Base-by-base conservation (phyloP, 2,888 invertebrate genomes). In the Macrophya annulata region DNA sequence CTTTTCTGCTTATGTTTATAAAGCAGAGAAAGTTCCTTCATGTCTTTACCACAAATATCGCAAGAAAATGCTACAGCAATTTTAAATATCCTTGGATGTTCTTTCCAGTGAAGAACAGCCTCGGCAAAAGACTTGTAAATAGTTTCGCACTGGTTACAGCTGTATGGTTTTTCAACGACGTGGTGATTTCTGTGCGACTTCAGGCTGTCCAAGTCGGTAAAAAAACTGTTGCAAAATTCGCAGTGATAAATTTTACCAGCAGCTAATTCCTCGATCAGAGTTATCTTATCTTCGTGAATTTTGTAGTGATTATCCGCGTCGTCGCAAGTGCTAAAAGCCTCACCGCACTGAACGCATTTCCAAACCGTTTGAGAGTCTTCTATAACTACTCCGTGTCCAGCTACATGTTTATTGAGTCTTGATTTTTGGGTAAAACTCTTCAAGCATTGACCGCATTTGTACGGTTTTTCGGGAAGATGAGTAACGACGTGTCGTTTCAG, bases 181-280 rank as follows among this genome's bases (percentile, higher is more conserved):
- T 95, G 95, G 25, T 89, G 91, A 82, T 92, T 90, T 86, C 94
- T 94, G 87, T 95, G 95, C 55, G 89, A 88, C 15, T 94, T 89
- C 48, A 96, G 89, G 71, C 93, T 92, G 0, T 93, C 93, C 72
- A 94, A 94, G 77, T 95, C 95, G 0, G 94, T 94, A 88, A 95
- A 96, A 0, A 95, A 94, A 68, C 94, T 94, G 88, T 95, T 95
- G 88, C 96, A 96, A 89, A 95, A 96, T 90, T 96, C 96, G 87
- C 96, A 96, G 89, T 96, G 95, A 48, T 95, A 91, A 6, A 95
- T 92, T 87, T 88, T 92, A 88, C 90, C 87, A 0, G 88, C 86
- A 5, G 87, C 74, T 8, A 90, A 45, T 76, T 91, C 89, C 45
- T 91, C 90, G 48, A 90, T 90, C 5, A 90, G 40, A 12, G 86